Evolutionary conservation across 2,797 vertebrate genomes (phyloP), one percentile per base, ranked within the genome.

Genomic region (Girardinus metallicus): DNA sequence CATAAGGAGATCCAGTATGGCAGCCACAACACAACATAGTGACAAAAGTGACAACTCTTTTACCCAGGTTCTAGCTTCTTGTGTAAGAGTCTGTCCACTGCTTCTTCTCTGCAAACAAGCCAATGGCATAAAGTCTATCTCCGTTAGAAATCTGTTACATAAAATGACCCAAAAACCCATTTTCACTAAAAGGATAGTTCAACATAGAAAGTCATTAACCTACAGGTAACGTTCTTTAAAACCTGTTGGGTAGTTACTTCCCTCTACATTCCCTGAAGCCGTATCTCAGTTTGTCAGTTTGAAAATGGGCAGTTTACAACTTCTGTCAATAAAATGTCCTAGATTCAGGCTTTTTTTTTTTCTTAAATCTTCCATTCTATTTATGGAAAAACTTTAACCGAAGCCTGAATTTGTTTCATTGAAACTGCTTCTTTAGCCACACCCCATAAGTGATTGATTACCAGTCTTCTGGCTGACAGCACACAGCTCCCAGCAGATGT

Each of bases 151-250:
- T 85, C 73, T 82, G 87, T 95, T 94, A 91, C 83, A 88, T 93
- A 90, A 90, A 93, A 93, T 86, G 93, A 93, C 94, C 95, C 87
- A 90, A 91, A 94, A 95, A 95, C 94, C 95, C 88, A 94, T 84
- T 95, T 95, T 80, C 76, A 73, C 75, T 83, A 76, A 90, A 92
- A 89, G 82, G 91, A 88, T 79, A 90, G 87, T 92, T 87, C 84
- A 88, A 88, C 86, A 89, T 71, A 91, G 89, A 92, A 93, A 92
- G 90, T 92, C 87, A 92, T 94, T 94, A 96, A 91, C 90, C 82
- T 85, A 91, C 93, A 95, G 92, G 93, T 95, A 92, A 90, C 73
- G 88, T 91, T 87, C 80, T 93, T 92, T 89, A 91, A 72, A 88
- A 93, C 78, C 78, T 66, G 88, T 21, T 79, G 76, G 66, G 80